A percentile compares a stretch with the other conserved stretches of the same genome.
phyloP scores from a whole-genome alignment of 37 sponge, comb jelly and placozoan species.

The Theonella swinhoei region DNA sequence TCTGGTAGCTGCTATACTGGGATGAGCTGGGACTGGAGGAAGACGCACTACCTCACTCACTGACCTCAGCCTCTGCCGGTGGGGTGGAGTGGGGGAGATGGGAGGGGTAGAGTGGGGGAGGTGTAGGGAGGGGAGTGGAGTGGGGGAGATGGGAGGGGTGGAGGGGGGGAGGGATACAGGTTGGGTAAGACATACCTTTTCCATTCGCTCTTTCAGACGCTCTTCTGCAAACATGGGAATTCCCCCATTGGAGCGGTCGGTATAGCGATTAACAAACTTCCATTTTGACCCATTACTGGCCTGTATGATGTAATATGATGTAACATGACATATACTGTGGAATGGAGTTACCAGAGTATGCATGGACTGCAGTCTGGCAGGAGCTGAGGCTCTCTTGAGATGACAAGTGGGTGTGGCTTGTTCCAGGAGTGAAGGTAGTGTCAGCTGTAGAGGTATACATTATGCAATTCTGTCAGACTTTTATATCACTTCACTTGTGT shows the following conservation, averaged over 20 bases:
- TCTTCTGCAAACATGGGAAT: constrained; percentile 71
- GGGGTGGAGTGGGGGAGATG: no score
- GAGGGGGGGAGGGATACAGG: background rate
- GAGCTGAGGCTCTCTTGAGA: background rate
- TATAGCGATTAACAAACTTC: constrained; percentile 61
- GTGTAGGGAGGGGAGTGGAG: background rate
- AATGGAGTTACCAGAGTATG: no score
- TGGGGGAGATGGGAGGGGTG: background rate
- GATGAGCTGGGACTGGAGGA: background rate
- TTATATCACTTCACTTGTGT: no score
- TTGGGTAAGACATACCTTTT: constrained; percentile 10
- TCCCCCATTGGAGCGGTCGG: constrained; percentile 58
- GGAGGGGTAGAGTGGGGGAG: background rate
- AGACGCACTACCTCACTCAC: background rate
- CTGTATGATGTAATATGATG: no score
- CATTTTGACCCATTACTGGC: no score
- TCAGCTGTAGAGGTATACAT: background rate
- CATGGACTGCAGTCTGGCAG: background rate
- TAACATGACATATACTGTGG: background rate
- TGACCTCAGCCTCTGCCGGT: background rate
- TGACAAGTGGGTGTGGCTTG: background rate
- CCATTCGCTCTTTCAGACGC: constrained; percentile 43
- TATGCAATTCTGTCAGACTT: no score
- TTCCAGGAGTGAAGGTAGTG: background rate
- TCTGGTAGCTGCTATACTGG: background rate